Evolutionary conservation across 2,113 vertebrate genomes (phyloP), one percentile per base, ranked within the genome.

Genomic region (Marmota monax): DNA sequence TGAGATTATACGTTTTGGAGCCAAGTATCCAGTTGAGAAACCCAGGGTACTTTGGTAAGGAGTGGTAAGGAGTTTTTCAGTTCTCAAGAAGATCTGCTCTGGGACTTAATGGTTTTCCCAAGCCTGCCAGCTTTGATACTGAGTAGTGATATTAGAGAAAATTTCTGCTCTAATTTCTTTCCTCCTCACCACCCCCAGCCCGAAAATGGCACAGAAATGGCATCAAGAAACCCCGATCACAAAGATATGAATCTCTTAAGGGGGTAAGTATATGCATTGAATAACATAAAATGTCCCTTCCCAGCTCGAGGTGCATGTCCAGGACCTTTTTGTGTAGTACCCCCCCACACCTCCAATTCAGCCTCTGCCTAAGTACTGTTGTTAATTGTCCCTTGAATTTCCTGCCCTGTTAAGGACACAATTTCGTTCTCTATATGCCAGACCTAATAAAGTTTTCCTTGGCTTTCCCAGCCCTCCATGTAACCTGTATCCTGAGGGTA

Each of bases 131-230:
- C 58, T 53, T 29, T 48, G 45, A 32, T 32, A 27, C 6, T 74
- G 42, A 7, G 17, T 67, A 53, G 42, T 23, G 9, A 39, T 53
- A 18, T 0, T n/a, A 61, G 37, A 92, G 29, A 4, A 58, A 25
- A 25, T 25, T 14, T 34, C 5, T 78, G 51, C 16, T 20, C 22
- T 76, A n/a, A 87, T 72, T 78, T 1, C 4, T 39, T 78, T 22
- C 18, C 73, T 48, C 14, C 7, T 7, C 27, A 58, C 20, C 56
- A 22, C 20, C 1, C 27, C 0, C 97, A 99, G 99, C 99, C 73
- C 99, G 99, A 65, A 99, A 99, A 97, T 99, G 99, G 99, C 99
- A 99, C 98, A 99, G 99, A 96, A 99, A 99, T 77, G 99, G 99
- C 96, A 99, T 99, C 98, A 99, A 99, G 99, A 99, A 99, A 97